Conservation (phyloP, 2,113 vertebrate species). For the Gila orcuttii region DNA sequence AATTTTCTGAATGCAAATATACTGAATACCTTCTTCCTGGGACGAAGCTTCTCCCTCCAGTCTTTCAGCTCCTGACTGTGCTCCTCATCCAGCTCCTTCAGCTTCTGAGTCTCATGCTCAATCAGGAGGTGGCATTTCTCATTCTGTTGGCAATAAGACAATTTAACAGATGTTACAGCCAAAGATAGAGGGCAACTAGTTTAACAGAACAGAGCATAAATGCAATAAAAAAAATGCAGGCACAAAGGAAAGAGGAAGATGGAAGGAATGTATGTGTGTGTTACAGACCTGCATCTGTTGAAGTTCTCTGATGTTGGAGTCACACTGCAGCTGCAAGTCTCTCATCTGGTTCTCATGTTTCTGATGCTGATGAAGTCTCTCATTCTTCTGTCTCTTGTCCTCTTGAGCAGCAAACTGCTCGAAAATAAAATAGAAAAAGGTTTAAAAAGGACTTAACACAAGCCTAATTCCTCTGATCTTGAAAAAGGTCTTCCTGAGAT, state of each 20-base stretch:
- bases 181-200: not conserved
- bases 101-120: constrained; percentile 97
- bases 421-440: constrained; percentile 23
- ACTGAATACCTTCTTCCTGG: constrained; percentile 90
- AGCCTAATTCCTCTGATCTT: not conserved
- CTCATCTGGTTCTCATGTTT: constrained; percentile 99
- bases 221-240: not conserved
- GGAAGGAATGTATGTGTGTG: not conserved
- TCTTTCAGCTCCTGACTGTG: constrained; percentile 94
- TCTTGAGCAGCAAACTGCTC: constrained; percentile 91
- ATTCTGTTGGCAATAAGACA: constrained; percentile 79
- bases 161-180: not conserved
- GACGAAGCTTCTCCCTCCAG: constrained; percentile 95
- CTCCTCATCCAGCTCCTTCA: constrained; percentile 97
- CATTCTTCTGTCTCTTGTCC: constrained; percentile 97
- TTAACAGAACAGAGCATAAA: not conserved
- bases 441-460: not conserved
- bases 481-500: not conserved
- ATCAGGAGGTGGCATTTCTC: constrained; percentile 98
- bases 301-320: constrained; percentile 93
- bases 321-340: constrained; percentile 95
- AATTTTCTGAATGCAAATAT: not conserved
- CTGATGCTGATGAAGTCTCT: constrained; percentile 94
- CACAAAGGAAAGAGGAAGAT: not conserved
- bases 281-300: constrained; percentile 91